Evolutionary conservation across 2,888 invertebrate species (phyloP).

Genomic region (Brassicogethes aeneus): DNA sequence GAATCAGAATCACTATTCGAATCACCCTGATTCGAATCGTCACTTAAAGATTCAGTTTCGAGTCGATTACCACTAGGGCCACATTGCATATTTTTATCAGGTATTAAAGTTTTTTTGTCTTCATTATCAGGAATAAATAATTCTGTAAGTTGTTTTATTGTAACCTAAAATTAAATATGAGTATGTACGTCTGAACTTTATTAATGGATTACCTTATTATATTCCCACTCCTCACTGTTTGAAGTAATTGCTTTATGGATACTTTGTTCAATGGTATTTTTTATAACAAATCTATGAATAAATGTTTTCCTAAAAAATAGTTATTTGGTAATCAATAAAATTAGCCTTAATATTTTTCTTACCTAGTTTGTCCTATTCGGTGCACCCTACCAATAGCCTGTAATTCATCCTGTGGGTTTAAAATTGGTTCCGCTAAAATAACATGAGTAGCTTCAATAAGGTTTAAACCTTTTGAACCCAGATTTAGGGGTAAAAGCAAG

Average conservation of each 20-base stretch:
- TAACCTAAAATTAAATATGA: too few species aligned
- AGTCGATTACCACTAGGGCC: too few species aligned
- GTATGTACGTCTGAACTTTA: too few species aligned
- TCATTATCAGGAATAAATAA: constrained; percentile 28
- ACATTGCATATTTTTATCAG: too few species aligned
- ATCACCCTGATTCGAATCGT: too few species aligned
- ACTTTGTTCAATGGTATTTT: constrained; percentile 61
- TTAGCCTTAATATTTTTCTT: constrained; percentile 6
- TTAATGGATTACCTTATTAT: too few species aligned
- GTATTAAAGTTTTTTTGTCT: background rate
- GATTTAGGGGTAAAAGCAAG: constrained; percentile 56
- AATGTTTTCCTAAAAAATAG: constrained; percentile 47
- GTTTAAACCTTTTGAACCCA: constrained; percentile 71
- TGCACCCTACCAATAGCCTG: constrained; percentile 73
- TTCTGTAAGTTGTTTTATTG: constrained; percentile 36
- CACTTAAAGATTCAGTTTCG: too few species aligned
- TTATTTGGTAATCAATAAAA: background rate
- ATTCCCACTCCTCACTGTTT: constrained; percentile 38
- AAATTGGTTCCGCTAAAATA: constrained; percentile 62
- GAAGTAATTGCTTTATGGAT: constrained; percentile 46
- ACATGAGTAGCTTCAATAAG: constrained; percentile 72
- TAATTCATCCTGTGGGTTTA: constrained; percentile 62
- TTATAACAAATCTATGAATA: constrained; percentile 62
- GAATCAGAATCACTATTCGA: too few species aligned
- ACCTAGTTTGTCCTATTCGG: constrained; percentile 70